These are phyloP conservation scores for Psococerastis gibbosa DNA, from an alignment of 2,888 invertebrate species.

Conservation along the genomic window DNA sequence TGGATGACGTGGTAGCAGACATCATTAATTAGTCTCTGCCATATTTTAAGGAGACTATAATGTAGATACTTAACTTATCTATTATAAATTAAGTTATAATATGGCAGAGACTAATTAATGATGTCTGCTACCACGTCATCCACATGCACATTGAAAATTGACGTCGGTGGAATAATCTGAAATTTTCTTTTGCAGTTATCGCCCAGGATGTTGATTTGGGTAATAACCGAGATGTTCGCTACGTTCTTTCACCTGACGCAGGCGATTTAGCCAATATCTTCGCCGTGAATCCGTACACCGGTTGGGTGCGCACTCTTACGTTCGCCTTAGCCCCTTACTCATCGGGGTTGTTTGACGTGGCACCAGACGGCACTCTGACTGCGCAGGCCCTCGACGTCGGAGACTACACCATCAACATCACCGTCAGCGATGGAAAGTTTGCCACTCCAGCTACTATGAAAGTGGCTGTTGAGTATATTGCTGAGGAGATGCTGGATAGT, in stretches of 20 bases:
- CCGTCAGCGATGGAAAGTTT: conserved; percentile 86
- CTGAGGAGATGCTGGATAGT: conserved; percentile 70
- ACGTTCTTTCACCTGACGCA: conserved; percentile 48
- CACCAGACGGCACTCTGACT: conserved; percentile 60
- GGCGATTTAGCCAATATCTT: conserved; percentile 49
- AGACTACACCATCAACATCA: conserved; percentile 71
- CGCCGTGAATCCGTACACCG: conserved; percentile 67
- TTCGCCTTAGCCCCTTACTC: conserved; percentile 37
- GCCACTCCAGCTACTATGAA: conserved; percentile 53
- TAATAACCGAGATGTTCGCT: conserved; percentile 67
- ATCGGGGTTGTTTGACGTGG: conserved; percentile 29
- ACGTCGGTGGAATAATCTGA: too few relatives aligned
- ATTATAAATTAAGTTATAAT: too few relatives aligned
- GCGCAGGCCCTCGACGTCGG: conserved; percentile 75
- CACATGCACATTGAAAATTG: too few relatives aligned
- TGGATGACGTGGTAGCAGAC: too few relatives aligned
- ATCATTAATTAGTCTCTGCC: too few relatives aligned
- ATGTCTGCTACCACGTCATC: too few relatives aligned
- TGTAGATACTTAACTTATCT: too few relatives aligned
- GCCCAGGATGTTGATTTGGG: conserved; percentile 57
- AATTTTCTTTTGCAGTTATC: conserved; percentile 32
- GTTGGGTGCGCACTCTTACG: conserved; percentile 69
- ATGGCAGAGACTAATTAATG: too few relatives aligned
- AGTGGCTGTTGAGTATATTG: conserved; percentile 57
- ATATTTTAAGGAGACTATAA: too few relatives aligned